Conservation (phyloP, 2,113 vertebrate species). For the Acinonyx jubatus region DNA sequence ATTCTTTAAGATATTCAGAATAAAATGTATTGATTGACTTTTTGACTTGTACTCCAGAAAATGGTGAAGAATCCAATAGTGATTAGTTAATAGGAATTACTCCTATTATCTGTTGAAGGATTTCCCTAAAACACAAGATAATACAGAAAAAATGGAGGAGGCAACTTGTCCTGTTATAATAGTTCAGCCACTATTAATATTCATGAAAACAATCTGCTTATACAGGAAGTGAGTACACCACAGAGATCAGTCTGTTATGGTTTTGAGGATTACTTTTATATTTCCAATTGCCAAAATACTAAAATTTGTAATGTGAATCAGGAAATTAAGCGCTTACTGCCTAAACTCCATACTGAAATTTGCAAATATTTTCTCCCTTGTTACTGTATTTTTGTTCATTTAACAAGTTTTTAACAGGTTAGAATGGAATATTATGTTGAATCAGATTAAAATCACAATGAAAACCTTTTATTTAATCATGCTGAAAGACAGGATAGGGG, state of each 20-base stretch:
- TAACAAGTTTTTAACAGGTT: not conserved
- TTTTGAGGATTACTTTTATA: not conserved
- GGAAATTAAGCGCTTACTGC: not conserved
- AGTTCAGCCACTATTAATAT: not conserved
- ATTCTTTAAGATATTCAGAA: not conserved
- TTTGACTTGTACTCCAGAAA: not conserved
- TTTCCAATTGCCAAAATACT: not conserved
- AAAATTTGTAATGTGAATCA: not conserved
- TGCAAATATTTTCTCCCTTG: not conserved
- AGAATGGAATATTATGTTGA: not conserved
- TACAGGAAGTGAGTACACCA: not conserved
- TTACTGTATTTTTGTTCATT: not conserved
- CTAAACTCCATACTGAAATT: not conserved
- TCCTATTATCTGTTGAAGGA: not conserved
- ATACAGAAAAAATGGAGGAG: not conserved
- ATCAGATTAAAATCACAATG: not conserved
- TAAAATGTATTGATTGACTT: constrained; percentile 10
- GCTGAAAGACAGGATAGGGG: not conserved
- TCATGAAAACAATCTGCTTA: not conserved
- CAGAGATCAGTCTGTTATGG: not conserved
- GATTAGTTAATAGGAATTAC: not conserved
- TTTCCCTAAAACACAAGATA: not conserved
- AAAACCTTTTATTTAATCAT: not conserved
- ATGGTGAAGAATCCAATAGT: not conserved
- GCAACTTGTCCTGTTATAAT: not conserved